These are phyloP conservation scores for Tetramorium alpestre DNA, from an alignment of 1,140 invertebrate species.

Conservation along the genomic window DNA sequence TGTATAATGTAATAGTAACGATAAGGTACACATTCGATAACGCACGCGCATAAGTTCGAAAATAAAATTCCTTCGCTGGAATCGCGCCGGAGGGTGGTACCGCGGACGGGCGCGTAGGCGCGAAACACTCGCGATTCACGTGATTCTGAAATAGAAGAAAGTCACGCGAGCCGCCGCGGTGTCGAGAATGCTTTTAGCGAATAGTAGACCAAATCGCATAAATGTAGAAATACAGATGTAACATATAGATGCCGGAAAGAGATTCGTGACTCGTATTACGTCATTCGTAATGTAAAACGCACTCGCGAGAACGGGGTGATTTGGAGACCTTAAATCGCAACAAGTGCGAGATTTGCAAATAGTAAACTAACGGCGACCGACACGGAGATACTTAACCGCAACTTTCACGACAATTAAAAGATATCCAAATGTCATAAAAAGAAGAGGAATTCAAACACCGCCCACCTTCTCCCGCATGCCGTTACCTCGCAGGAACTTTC, in stretches of 20 bases:
- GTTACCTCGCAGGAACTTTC: background rate
- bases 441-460: background rate
- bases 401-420: slow-evolving; percentile 32
- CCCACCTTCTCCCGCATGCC: background rate
- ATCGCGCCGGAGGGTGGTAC: background rate
- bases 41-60: background rate
- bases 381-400: background rate
- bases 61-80: background rate
- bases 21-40: background rate
- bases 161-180: slow-evolving; percentile 4
- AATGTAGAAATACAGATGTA: background rate
- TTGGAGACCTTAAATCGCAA: background rate
- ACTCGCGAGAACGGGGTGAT: background rate
- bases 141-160: slow-evolving; percentile 43
- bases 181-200: background rate
- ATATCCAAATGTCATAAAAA: background rate
- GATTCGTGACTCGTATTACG: background rate
- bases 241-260: background rate
- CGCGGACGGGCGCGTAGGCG: background rate
- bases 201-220: background rate
- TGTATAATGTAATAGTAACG: background rate
- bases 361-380: background rate
- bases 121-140: slow-evolving; percentile 27
- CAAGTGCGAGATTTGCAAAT: background rate
- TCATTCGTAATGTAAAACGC: background rate